These are phyloP conservation scores for Aselliscus stoliczkanus DNA, from an alignment of 2,797 vertebrate species.

Conservation along the genomic window DNA sequence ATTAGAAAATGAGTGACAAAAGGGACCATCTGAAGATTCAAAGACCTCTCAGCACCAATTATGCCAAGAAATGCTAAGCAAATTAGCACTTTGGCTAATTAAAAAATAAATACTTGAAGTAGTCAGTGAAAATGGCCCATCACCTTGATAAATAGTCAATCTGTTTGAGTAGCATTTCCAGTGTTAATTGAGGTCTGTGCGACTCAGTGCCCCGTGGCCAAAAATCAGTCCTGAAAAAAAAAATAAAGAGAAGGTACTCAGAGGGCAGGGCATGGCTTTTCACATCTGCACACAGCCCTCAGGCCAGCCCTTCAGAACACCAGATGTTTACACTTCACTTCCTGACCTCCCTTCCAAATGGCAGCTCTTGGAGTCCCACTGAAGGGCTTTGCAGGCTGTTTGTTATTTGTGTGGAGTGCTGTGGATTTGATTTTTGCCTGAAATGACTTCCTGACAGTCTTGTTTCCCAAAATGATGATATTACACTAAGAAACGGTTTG, in stretches of 20 bases:
- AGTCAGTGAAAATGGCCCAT: constrained; percentile 50
- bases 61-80: not conserved
- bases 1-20: constrained; percentile 46
- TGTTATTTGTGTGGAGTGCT: constrained; percentile 67
- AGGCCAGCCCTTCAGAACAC: constrained; percentile 55
- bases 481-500: constrained; percentile 58
- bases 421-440: constrained; percentile 64
- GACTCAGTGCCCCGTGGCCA: constrained; percentile 26
- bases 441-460: constrained; percentile 68
- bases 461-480: constrained; percentile 59
- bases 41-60: constrained; percentile 24
- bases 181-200: constrained; percentile 52
- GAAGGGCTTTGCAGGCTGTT: constrained; percentile 60
- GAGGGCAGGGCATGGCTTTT: constrained; percentile 5
- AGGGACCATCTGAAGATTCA: constrained; percentile 9
- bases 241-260: constrained; percentile 26
- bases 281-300: constrained; percentile 40
- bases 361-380: constrained; percentile 53
- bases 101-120: constrained; percentile 8
- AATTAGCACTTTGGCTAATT: constrained; percentile 46
- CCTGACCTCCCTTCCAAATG: constrained; percentile 71
- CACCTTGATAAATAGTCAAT: constrained; percentile 34
- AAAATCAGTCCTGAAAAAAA: not conserved
- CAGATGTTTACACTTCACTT: constrained; percentile 71
- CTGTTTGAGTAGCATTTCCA: constrained; percentile 47